A percentile compares a stretch with the other conserved stretches of the same genome.
These are phyloP conservation scores for Halcyon malimbica DNA, from an alignment of 2,113 vertebrate genomes.

Conservation along the genomic window DNA sequence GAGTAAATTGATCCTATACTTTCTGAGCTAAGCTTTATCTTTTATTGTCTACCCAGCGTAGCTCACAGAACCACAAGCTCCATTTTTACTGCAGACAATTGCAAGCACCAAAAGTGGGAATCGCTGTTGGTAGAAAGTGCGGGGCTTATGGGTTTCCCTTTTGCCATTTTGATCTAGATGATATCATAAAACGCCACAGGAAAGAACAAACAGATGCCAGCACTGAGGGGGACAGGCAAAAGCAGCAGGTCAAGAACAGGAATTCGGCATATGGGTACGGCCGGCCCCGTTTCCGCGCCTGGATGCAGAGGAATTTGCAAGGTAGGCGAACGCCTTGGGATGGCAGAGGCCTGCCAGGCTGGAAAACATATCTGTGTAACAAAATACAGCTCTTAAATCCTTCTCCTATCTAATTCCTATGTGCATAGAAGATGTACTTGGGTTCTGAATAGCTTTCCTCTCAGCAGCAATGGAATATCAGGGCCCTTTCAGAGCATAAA, in stretches of 20 bases:
- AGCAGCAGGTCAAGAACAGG: conserved; percentile 38
- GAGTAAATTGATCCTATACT: not conserved
- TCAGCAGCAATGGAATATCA: not conserved
- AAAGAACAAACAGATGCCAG: not conserved
- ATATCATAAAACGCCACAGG: conserved; percentile 59
- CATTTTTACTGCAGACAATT: fast-evolving
- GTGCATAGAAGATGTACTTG: not conserved
- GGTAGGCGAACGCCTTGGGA: not conserved
- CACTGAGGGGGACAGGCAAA: not conserved
- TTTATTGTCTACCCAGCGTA: not conserved
- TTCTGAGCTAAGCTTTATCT: conserved; percentile 27
- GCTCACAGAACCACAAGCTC: not conserved
- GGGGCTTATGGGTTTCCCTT: not conserved
- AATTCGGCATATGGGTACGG: not conserved
- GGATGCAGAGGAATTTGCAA: conserved; percentile 63
- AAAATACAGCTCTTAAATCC: not conserved
- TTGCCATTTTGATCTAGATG: conserved; percentile 54
- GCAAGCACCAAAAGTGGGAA: not conserved
- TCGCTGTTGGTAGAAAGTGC: not conserved
- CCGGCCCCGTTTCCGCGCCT: not conserved
- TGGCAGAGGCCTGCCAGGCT: not conserved
- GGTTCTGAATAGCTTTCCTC: conserved; percentile 34
- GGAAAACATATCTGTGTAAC: not conserved
- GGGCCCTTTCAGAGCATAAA: conserved; percentile 37
- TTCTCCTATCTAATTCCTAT: not conserved